Percentiles rank a stretch among this genome's conserved stretches.
Conservation (phyloP, 92 coral and sea anemone species). For the Palythoa grandis region DNA sequence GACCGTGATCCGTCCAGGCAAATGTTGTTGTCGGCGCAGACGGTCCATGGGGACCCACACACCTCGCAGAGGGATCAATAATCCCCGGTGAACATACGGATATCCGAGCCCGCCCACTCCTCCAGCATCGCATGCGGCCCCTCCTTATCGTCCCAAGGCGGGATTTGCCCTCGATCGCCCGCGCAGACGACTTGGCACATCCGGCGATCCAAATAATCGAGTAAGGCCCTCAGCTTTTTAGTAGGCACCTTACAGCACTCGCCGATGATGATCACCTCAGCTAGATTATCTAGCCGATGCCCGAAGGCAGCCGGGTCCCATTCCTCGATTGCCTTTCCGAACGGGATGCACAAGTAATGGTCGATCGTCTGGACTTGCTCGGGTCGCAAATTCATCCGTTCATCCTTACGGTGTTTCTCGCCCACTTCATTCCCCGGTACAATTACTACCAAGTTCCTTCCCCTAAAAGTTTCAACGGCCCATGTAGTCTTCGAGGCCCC, state of each 20-base stretch:
- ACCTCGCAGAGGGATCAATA: too few species aligned
- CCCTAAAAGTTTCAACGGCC: conserved; percentile 41
- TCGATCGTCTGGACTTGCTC: too few species aligned
- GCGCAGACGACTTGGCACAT: conserved; percentile 48
- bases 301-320: conserved; percentile 55
- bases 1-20: conserved; percentile 6
- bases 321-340: conserved; percentile 48
- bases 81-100: too few species aligned
- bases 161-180: conserved; percentile 44
- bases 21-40: too few species aligned
- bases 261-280: conserved; percentile 50
- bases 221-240: conserved; percentile 8
- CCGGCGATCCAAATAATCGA: conserved; percentile 38
- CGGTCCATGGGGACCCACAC: too few species aligned
- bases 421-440: conserved; percentile 51
- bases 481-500: conserved; percentile 36
- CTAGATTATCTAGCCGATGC: conserved; percentile 28
- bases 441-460: conserved; percentile 35
- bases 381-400: too few species aligned
- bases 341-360: conserved; percentile 46
- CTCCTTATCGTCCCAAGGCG: conserved; percentile 56
- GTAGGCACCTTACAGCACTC: conserved; percentile 49
- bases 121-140: conserved; percentile 50
- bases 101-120: conserved; percentile 55
- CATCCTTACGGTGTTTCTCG: conserved; percentile 40